These are phyloP conservation scores for Morphnarchus princeps DNA, from an alignment of 2,113 vertebrate species.

Conservation along the genomic window DNA sequence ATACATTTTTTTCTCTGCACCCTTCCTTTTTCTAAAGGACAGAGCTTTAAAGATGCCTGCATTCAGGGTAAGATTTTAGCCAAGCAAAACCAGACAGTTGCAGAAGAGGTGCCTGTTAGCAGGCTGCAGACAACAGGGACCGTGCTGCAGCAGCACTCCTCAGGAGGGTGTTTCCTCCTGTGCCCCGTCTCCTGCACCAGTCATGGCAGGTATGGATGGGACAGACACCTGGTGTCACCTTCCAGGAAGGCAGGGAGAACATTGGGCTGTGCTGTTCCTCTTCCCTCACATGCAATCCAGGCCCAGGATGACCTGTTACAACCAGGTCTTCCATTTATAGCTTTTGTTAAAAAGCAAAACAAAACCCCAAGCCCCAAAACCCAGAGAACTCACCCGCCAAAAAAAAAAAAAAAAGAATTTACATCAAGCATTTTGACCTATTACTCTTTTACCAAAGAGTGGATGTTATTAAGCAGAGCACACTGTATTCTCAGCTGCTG, in stretches of 20 bases:
- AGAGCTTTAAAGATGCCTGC: background rate
- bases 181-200: no score
- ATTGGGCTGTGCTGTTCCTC: background rate
- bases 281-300: background rate
- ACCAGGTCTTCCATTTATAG: background rate
- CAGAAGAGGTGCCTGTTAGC: background rate
- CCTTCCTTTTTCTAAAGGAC: background rate
- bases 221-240: background rate
- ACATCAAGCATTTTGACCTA: background rate
- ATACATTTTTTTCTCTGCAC: background rate
- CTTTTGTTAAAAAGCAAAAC: background rate
- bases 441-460: background rate
- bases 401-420: background rate
- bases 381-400: background rate
- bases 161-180: background rate
- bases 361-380: background rate
- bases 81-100: background rate
- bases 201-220: background rate
- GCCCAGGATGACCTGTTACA: no score
- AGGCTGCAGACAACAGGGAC: background rate
- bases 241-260: background rate
- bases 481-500: background rate
- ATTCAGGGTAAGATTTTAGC: background rate
- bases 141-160: rapidly evolving
- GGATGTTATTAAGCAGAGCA: background rate